These are phyloP conservation scores for Dicaeum eximium DNA, from an alignment of 2,113 vertebrate genomes.

Conservation along the genomic window DNA sequence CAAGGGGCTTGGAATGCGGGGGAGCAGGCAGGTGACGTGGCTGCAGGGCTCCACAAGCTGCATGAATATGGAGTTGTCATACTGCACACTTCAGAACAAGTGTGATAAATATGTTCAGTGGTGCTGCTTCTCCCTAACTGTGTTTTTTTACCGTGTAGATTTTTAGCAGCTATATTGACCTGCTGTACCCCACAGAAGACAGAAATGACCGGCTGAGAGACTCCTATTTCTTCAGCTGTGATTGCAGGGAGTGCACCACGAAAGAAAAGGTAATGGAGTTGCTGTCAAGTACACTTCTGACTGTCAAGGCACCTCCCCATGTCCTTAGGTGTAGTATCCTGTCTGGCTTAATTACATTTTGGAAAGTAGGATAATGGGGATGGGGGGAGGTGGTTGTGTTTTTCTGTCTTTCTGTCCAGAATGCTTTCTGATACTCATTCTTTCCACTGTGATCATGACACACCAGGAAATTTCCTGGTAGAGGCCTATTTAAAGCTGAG, in stretches of 20 bases:
- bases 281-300: not conserved
- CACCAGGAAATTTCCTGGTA: not conserved
- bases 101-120: not conserved
- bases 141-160: slow-evolving; percentile 69
- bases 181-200: slow-evolving; percentile 92
- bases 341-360: not conserved
- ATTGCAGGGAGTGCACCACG: slow-evolving; percentile 85
- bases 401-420: not conserved
- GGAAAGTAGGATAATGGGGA: not conserved
- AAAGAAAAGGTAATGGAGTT: slow-evolving; percentile 78
- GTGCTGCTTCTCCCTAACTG: not conserved
- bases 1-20: not conserved
- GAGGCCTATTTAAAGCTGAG: not conserved
- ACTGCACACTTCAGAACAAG: not conserved
- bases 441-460: not conserved
- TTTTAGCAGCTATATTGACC: slow-evolving; percentile 95
- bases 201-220: slow-evolving; percentile 86
- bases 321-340: not conserved
- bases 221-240: slow-evolving; percentile 90
- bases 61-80: not conserved
- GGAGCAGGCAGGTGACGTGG: not conserved
- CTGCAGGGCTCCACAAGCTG: not conserved
- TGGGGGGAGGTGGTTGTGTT: not conserved
- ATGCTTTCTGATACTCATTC: not conserved
- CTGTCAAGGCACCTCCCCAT: not conserved